These are phyloP conservation scores for Egretta garzetta DNA, from an alignment of 2,113 vertebrate genomes.

Conservation along the genomic window DNA sequence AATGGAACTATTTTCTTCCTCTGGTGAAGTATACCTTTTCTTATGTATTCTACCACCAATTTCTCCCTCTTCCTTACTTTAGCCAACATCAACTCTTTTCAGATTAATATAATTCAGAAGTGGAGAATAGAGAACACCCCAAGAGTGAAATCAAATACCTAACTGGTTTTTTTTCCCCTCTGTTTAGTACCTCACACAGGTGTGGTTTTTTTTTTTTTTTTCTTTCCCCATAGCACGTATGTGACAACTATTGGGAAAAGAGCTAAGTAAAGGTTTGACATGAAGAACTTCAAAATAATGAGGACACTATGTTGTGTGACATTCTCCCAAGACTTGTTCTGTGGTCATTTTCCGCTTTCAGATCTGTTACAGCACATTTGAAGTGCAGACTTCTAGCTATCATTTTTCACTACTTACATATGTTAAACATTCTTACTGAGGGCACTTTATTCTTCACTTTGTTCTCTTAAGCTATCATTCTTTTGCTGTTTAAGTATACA, in stretches of 20 bases:
- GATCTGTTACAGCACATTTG: background rate
- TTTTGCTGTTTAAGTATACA: constrained; percentile 12
- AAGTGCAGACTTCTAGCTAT: background rate
- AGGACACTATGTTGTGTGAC: background rate
- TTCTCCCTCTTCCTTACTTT: background rate
- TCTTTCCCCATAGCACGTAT: background rate
- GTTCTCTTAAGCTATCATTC: constrained; percentile 22
- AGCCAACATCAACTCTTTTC: background rate
- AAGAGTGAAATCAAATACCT: constrained; percentile 18
- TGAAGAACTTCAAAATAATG: background rate
- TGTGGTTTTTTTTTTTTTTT: background rate
- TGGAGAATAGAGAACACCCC: background rate
- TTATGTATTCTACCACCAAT: background rate
- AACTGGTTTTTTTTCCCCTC: background rate
- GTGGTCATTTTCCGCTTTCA: background rate
- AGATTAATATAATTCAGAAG: background rate
- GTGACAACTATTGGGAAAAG: background rate
- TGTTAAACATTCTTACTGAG: constrained; percentile 23
- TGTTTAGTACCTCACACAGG: background rate
- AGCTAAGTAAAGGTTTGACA: background rate
- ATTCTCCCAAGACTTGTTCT: background rate
- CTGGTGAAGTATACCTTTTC: background rate
- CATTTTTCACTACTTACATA: constrained; percentile 34
- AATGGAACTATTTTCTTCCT: constrained; percentile 2
- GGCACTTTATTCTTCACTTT: constrained; percentile 23